A percentile compares a stretch with the other conserved stretches of the same genome.
Evolutionary conservation across 2,797 vertebrate genomes (phyloP).

Genomic region (Synanceia verrucosa): DNA sequence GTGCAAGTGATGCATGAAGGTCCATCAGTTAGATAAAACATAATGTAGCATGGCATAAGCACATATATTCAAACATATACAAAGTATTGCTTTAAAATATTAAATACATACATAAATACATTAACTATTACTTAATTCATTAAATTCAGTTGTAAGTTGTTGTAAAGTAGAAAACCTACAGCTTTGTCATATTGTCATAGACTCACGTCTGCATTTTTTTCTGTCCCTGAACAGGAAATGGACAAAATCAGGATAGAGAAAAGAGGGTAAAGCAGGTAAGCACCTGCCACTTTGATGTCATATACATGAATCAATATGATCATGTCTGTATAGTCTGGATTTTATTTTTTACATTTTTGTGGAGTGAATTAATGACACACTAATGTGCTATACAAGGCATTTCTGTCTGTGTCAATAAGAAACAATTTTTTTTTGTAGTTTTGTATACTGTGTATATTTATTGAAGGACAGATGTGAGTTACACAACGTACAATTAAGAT

Average conservation of each 20-base stretch:
- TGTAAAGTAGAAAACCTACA: neutral
- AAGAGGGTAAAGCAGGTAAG: neutral
- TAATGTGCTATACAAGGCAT: neutral
- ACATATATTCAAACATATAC: neutral
- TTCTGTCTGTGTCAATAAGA: constrained; percentile 19
- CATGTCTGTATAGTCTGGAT: neutral
- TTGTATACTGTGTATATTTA: neutral
- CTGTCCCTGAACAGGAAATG: constrained; percentile 3
- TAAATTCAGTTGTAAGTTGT: neutral
- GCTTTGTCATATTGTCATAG: neutral
- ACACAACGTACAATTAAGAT: neutral
- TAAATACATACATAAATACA: neutral
- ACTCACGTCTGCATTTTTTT: neutral
- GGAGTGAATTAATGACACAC: constrained; percentile 21
- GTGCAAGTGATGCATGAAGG: too few relatives aligned
- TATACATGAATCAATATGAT: neutral
- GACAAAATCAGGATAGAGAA: neutral
- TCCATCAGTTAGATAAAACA: too few relatives aligned
- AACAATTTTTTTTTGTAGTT: neutral
- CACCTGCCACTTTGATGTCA: neutral
- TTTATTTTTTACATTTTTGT: constrained; percentile 3
- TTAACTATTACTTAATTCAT: too few relatives aligned
- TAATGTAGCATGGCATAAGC: neutral
- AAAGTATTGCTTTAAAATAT: neutral
- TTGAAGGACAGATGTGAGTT: neutral